Base-by-base conservation (phyloP, 2,888 invertebrate species). In the Sericinus montela region DNA sequence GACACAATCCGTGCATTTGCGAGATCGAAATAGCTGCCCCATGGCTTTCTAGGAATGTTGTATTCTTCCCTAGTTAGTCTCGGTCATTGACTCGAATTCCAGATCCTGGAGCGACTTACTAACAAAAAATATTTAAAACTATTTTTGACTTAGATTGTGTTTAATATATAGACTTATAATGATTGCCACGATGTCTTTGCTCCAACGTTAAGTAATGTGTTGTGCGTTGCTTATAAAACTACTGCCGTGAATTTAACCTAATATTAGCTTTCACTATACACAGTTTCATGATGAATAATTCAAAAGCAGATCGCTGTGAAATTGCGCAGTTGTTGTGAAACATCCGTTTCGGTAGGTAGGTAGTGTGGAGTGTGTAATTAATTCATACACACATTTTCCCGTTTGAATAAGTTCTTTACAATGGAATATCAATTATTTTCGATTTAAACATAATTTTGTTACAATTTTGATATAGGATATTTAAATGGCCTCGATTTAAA, bases 271-370 rank as follows among this genome's bases (percentile, higher is more conserved):
- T 74, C 72, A 67, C 69, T 65, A 53, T 62, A 30, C 23, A 30
- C 23, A 66, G 69, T 72, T 68, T 69, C 63, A 57, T 60, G 69
- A 68, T 71, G 64, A 70, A 74, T 73, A 74, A 74, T 75, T 69
- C 67, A 70, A 66, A 63, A 59, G 63, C 68, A 67, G 59, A 7
- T 62, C 61, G 59, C 66, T 71, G 73, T 75, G 67, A 72, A 77
- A 76, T 72, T 67, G 62, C 63, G 59, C 55, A 57, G 52, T 54
- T 53, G 53, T 59, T 59, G 58, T 53, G 59, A 61, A 57, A 61
- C 60, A 55, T 63, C 58, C 62, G 58, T 52, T 48, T 45, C 49
- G 48, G 49, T 52, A 51, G 37, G 51, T 19, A 19, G 52, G 19
- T 51, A 11, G 6, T 32, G 44, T 40, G 48, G 41, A 41, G 37